Evolutionary conservation across 2,888 invertebrate species (phyloP).

Genomic region (Xestia ashworthii): DNA sequence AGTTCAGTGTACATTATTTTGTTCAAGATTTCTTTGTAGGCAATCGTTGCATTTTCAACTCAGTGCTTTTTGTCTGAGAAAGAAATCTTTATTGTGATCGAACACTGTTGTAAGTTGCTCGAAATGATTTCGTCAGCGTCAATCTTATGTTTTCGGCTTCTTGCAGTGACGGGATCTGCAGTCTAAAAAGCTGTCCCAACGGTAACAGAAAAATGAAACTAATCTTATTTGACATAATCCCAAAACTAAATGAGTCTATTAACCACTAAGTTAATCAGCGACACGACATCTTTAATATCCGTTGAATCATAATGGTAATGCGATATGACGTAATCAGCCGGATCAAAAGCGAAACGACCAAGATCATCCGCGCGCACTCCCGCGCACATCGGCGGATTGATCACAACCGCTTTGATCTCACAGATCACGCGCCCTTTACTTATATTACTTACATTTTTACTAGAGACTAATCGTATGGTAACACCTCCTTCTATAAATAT

Average conservation of each 20-base stretch:
- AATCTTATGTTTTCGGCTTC: not conserved
- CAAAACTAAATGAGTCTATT: constrained; percentile 39
- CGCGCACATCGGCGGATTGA: constrained; percentile 81
- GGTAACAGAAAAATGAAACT: constrained; percentile 5
- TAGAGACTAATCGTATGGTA: constrained; percentile 73
- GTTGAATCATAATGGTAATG: constrained; percentile 37
- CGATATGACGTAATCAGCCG: constrained; percentile 36
- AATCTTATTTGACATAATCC: constrained; percentile 36
- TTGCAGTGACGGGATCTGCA: not conserved
- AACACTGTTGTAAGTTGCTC: not conserved
- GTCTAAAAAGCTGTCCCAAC: not conserved
- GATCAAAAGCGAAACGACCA: constrained; percentile 77
- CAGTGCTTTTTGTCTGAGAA: not conserved
- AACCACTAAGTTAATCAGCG: constrained; percentile 40
- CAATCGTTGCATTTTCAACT: not conserved
- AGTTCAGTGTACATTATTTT: not conserved
- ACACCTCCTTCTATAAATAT: constrained; percentile 32
- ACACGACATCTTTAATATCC: constrained; percentile 39
- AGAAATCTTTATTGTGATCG: not conserved
- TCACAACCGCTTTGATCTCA: constrained; percentile 87
- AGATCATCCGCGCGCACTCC: constrained; percentile 74
- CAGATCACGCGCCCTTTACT: constrained; percentile 87
- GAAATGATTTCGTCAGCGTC: not conserved
- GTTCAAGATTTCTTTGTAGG: not conserved
- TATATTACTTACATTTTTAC: constrained; percentile 83